Percentiles rank a stretch among this genome's conserved stretches.
Conservation (phyloP, 1,140 invertebrate genomes). For the Drosophila kikkawai region DNA sequence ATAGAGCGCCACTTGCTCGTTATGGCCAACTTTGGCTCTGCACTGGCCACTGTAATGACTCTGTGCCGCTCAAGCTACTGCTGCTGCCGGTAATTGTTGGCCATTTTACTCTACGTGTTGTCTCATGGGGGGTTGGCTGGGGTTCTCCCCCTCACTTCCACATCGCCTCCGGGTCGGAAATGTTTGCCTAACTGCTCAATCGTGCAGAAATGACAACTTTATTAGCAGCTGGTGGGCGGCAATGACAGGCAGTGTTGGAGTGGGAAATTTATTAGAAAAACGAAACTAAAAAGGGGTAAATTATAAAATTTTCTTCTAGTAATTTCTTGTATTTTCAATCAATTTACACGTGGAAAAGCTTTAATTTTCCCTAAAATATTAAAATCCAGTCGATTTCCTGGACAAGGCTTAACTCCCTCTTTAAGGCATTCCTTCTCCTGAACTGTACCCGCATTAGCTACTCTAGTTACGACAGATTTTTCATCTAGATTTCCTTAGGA, state of each 20-base stretch:
- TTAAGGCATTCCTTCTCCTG: not conserved
- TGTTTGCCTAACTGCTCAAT: constrained; percentile 75
- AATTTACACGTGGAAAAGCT: not conserved
- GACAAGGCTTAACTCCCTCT: not conserved
- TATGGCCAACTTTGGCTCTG: constrained; percentile 71
- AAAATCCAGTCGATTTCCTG: not conserved
- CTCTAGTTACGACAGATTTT: constrained; percentile 3
- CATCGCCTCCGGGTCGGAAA: constrained; percentile 25
- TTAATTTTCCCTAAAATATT: no score
- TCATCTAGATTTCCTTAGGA: constrained; percentile 16
- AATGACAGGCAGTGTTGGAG: constrained; percentile 14
- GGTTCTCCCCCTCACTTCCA: constrained; percentile 1
- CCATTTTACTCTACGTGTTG: constrained; percentile 62
- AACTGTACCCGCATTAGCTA: constrained; percentile 51
- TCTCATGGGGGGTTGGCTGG: constrained; percentile 47
- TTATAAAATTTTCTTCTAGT: not conserved
- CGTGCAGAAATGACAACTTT: constrained; percentile 78
- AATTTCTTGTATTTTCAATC: no score
- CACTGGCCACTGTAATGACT: constrained; percentile 77
- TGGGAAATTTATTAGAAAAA: not conserved
- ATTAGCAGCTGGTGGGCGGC: constrained; percentile 60
- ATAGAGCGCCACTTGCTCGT: constrained; percentile 79
- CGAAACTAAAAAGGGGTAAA: not conserved
- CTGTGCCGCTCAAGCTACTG: constrained; percentile 36
- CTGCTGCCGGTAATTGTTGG: constrained; percentile 57